phyloP scores from a whole-genome alignment of 2,888 invertebrate genomes.

The Drosophila vallismaia region DNA sequence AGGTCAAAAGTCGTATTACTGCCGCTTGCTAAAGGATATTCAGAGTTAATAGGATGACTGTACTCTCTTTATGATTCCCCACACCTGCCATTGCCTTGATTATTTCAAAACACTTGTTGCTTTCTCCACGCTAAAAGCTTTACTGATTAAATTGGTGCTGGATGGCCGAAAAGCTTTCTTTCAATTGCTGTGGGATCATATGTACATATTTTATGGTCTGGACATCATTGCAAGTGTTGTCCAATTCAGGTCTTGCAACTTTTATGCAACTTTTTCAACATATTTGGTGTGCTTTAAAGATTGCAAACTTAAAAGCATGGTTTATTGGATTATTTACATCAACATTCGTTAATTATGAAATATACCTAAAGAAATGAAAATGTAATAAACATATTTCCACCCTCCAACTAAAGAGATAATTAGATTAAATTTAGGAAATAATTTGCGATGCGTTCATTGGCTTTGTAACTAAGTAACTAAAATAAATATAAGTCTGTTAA shows the following conservation, averaged over 20 bases:
- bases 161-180: slow-evolving; percentile 22
- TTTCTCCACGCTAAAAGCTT: slow-evolving; percentile 32
- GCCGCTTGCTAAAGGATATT: neutral
- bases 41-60: neutral
- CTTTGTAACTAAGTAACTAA: too few relatives aligned
- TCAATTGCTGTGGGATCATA: neutral
- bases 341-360: too few relatives aligned
- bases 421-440: too few relatives aligned
- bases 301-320: too few relatives aligned
- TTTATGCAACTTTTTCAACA: neutral
- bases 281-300: neutral
- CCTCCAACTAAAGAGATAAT: too few relatives aligned
- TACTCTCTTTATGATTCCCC: neutral
- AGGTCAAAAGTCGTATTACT: slow-evolving; percentile 24
- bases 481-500: too few relatives aligned
- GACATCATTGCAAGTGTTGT: neutral
- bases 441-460: too few relatives aligned
- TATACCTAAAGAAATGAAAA: too few relatives aligned
- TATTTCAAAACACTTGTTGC: slow-evolving; percentile 30
- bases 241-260: neutral
- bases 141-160: slow-evolving; percentile 29
- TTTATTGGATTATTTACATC: too few relatives aligned
- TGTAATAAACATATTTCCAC: too few relatives aligned
- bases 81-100: slow-evolving; percentile 32
- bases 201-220: slow-evolving; percentile 9